Percentiles rank a stretch among this genome's conserved stretches.
Conservation (phyloP, 92 coral and sea anemone genomes). For the Pocillopora meandrina region DNA sequence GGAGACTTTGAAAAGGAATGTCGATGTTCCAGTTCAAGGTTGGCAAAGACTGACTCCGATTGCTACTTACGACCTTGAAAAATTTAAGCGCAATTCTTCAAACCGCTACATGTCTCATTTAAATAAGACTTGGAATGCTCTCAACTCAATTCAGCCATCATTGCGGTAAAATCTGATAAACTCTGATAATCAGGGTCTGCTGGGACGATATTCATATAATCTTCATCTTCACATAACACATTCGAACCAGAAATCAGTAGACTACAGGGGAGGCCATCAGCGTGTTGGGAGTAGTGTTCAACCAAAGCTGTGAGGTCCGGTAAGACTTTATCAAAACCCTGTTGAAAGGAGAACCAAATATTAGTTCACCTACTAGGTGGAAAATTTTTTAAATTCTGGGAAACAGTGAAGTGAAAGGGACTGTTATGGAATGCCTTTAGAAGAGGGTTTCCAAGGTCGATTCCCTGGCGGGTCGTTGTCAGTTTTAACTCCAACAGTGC, state of each 20-base stretch:
- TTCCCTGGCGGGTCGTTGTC: too few species aligned
- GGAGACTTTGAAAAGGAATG: too few species aligned
- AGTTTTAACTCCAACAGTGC: too few species aligned
- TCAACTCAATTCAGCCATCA: constrained; percentile 75
- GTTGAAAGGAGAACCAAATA: not conserved
- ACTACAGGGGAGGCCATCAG: constrained; percentile 86
- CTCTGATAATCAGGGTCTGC: constrained; percentile 75
- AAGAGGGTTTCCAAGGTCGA: too few species aligned
- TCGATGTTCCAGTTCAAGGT: too few species aligned
- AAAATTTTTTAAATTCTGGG: too few species aligned
- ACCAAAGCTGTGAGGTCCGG: constrained; percentile 78
- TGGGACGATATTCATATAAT: constrained; percentile 53
- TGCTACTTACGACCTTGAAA: too few species aligned
- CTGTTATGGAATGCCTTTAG: too few species aligned
- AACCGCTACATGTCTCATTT: too few species aligned
- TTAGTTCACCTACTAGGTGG: not conserved
- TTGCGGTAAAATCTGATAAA: constrained; percentile 77
- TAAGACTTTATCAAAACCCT: constrained; percentile 83
- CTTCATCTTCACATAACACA: constrained; percentile 67
- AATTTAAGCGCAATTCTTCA: too few species aligned
- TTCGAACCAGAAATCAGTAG: constrained; percentile 89
- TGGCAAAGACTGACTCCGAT: too few species aligned
- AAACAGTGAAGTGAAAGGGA: too few species aligned
- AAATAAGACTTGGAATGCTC: not conserved
- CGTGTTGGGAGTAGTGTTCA: constrained; percentile 71